A percentile compares a stretch with the other conserved stretches of the same genome.
Evolutionary conservation across 2,888 invertebrate species (phyloP).

Genomic region (Sisyra terminalis): DNA sequence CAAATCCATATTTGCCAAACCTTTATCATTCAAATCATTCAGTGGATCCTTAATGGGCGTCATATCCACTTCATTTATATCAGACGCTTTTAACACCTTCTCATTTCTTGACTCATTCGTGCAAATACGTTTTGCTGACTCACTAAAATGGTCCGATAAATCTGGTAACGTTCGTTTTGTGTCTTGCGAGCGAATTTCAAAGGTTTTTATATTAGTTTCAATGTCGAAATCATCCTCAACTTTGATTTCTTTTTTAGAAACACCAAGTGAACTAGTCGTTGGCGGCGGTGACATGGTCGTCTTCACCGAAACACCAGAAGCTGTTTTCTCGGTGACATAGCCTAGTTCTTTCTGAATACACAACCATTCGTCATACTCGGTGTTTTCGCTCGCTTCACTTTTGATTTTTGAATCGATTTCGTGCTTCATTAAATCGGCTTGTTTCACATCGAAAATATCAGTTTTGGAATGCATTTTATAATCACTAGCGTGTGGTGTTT

Average conservation of each 20-base stretch:
- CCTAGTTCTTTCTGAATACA: slow-evolving; percentile 49
- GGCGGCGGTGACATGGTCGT: slow-evolving; percentile 5
- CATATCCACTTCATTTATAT: no score
- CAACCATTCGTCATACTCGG: slow-evolving; percentile 47
- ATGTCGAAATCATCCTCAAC: slow-evolving; percentile 6
- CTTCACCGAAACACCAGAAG: no score
- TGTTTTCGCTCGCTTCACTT: slow-evolving; percentile 13
- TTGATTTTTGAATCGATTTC: slow-evolving; percentile 10
- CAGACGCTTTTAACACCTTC: no score
- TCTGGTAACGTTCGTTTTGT: neutral
- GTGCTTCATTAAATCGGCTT: slow-evolving; percentile 11
- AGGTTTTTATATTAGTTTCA: slow-evolving; percentile 7
- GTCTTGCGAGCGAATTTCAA: slow-evolving; percentile 5
- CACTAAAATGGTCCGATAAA: no score
- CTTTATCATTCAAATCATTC: neutral
- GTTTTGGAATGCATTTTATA: no score
- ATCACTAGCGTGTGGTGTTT: no score
- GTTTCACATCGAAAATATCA: slow-evolving; percentile 8
- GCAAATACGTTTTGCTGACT: no score
- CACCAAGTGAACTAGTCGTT: neutral
- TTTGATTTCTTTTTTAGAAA: neutral
- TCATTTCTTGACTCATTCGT: no score
- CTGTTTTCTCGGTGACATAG: slow-evolving; percentile 20
- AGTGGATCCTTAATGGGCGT: no score
- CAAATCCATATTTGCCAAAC: neutral